These are phyloP conservation scores for Porphyrio hochstetteri DNA, from an alignment of 2,113 vertebrate genomes.

Conservation along the genomic window DNA sequence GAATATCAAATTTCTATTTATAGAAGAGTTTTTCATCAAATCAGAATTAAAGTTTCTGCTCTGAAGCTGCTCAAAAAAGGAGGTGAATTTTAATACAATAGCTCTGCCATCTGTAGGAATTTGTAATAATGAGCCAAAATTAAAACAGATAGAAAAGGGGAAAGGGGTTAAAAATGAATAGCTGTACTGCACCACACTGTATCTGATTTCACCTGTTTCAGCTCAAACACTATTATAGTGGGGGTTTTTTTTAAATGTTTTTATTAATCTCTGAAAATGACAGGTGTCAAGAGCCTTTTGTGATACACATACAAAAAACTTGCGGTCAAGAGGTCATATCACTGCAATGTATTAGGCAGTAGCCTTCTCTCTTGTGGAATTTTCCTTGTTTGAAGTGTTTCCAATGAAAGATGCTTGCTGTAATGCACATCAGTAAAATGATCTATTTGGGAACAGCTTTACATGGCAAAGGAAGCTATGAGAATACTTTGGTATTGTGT, in stretches of 20 bases:
- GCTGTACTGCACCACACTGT: conserved; percentile 68
- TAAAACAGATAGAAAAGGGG: conserved; percentile 73
- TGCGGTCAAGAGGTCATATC: conserved; percentile 63
- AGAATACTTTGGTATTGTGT: conserved; percentile 55
- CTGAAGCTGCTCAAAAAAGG: conserved; percentile 74
- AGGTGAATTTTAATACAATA: conserved; percentile 81
- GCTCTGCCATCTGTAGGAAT: conserved; percentile 72
- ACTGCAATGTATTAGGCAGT: conserved; percentile 70
- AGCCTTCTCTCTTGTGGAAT: conserved; percentile 72
- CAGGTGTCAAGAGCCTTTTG: conserved; percentile 72
- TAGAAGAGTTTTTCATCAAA: conserved; percentile 68
- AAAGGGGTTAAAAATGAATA: conserved; percentile 65
- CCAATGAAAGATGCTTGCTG: conserved; percentile 64
- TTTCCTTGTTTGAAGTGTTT: conserved; percentile 76
- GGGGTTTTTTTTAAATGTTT: not conserved
- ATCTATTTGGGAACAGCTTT: conserved; percentile 66
- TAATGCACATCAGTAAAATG: conserved; percentile 70
- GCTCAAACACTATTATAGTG: conserved; percentile 5
- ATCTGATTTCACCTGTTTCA: conserved; percentile 72
- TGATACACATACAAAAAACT: conserved; percentile 68
- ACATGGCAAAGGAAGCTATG: conserved; percentile 48
- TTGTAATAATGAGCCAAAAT: conserved; percentile 80
- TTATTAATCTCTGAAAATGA: conserved; percentile 77
- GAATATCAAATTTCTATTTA: not conserved
- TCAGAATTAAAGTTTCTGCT: conserved; percentile 79